These are phyloP conservation scores for Oncorhynchus nerka DNA, from an alignment of 2,113 vertebrate genomes.

Conservation along the genomic window DNA sequence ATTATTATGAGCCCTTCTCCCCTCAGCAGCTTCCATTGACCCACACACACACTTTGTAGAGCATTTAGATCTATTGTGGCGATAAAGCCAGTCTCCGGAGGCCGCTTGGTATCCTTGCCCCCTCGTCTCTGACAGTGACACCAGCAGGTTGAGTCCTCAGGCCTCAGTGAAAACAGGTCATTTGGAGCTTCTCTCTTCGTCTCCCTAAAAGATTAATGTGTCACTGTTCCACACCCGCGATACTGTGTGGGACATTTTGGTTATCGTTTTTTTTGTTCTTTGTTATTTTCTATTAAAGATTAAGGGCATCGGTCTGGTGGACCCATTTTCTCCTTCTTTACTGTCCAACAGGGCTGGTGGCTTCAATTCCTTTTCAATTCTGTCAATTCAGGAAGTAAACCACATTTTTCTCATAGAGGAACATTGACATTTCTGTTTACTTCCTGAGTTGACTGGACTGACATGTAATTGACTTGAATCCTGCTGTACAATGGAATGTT, in stretches of 20 bases:
- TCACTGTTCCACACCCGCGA: constrained; percentile 15
- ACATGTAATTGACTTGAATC: too few relatives aligned
- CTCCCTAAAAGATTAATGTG: constrained; percentile 57
- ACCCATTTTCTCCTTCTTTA: constrained; percentile 8
- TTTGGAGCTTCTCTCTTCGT: constrained; percentile 43
- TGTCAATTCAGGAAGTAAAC: too few relatives aligned
- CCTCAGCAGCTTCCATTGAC: not conserved
- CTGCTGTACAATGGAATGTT: not conserved
- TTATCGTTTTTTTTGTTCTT: constrained; percentile 6
- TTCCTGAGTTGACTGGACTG: too few relatives aligned
- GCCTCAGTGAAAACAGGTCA: constrained; percentile 48
- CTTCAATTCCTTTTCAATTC: too few relatives aligned
- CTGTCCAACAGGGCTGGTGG: too few relatives aligned
- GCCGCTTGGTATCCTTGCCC: not conserved
- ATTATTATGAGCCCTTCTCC: too few relatives aligned
- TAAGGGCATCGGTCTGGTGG: constrained; percentile 20
- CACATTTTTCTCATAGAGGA: too few relatives aligned
- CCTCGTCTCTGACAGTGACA: constrained; percentile 18
- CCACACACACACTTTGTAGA: constrained; percentile 7
- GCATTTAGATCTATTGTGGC: not conserved
- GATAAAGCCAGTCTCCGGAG: not conserved
- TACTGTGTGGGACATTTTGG: not conserved
- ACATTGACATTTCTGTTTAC: too few relatives aligned
- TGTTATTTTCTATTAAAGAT: constrained; percentile 30
- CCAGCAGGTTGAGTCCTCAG: constrained; percentile 38